Evolutionary conservation across 2,113 vertebrate species (phyloP).

Genomic region (Toxostoma redivivum): DNA sequence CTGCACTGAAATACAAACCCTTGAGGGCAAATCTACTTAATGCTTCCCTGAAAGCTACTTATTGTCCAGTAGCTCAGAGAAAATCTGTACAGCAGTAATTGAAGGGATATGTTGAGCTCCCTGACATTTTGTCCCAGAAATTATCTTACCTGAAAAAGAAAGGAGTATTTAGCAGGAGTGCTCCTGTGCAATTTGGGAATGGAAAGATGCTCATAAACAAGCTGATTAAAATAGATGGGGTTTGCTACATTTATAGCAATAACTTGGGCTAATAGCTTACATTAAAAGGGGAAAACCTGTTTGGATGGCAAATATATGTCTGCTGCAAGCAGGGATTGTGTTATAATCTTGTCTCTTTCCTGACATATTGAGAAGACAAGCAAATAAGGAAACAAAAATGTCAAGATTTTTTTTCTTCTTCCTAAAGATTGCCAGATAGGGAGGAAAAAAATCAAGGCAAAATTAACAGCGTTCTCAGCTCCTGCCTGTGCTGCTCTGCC

Average conservation of each 20-base stretch:
- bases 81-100: conserved; percentile 56
- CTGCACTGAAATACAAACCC: conserved; percentile 66
- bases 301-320: neutral
- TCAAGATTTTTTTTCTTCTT: neutral
- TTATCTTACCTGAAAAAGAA: conserved; percentile 46
- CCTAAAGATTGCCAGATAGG: conserved; percentile 3
- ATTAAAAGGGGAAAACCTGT: conserved; percentile 1
- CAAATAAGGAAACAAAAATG: conserved; percentile 43
- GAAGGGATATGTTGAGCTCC: conserved; percentile 38
- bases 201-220: neutral
- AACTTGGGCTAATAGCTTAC: neutral
- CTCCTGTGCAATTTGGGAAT: conserved; percentile 2
- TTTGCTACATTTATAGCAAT: neutral
- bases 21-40: conserved; percentile 70
- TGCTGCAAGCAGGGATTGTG: neutral
- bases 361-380: conserved; percentile 27
- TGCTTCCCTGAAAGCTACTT: conserved; percentile 67
- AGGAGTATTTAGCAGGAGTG: neutral
- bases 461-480: fast-evolving
- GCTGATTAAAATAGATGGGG: conserved; percentile 10
- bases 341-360: conserved; percentile 20
- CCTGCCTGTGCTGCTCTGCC: neutral
- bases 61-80: conserved; percentile 63
- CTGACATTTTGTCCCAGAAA: conserved; percentile 34
- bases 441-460: neutral